Percentiles rank a stretch among this genome's conserved stretches.
phyloP scores from a whole-genome alignment of 2,113 vertebrate genomes.

The Nyctibius bracteatus region DNA sequence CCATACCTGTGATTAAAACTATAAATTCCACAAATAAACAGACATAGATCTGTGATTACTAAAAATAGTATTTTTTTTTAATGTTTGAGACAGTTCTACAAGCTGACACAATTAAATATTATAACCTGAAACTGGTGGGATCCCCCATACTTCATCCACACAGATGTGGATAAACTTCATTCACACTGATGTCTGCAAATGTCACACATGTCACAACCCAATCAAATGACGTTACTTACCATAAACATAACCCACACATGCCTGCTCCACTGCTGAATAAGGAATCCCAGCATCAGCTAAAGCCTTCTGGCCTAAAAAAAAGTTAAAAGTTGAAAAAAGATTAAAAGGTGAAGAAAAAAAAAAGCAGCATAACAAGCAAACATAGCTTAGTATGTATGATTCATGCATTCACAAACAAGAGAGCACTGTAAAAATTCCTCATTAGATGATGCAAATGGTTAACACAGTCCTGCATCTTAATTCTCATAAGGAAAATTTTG shows the following conservation, averaged over 20 bases:
- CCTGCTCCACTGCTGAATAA: constrained; percentile 88
- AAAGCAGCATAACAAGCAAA: background rate
- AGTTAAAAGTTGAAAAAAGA: background rate
- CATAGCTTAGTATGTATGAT: background rate
- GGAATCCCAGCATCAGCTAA: constrained; percentile 87
- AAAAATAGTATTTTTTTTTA: background rate
- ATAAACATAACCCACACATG: constrained; percentile 92
- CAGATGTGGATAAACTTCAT: background rate
- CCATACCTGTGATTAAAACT: background rate
- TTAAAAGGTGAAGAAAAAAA: background rate
- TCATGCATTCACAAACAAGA: background rate
- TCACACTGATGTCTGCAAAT: background rate
- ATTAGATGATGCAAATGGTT: background rate
- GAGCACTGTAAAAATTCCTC: background rate
- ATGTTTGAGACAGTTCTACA: background rate
- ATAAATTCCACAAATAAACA: background rate
- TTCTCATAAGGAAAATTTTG: background rate
- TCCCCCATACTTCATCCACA: background rate
- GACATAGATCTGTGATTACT: background rate
- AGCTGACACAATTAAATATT: background rate
- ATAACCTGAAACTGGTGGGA: background rate
- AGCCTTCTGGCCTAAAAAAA: constrained; percentile 82
- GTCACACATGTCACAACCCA: background rate
- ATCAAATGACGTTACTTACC: constrained; percentile 71
- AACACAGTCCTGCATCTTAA: background rate